phyloP scores from a whole-genome alignment of 2,113 vertebrate genomes.

The Colius striatus region DNA sequence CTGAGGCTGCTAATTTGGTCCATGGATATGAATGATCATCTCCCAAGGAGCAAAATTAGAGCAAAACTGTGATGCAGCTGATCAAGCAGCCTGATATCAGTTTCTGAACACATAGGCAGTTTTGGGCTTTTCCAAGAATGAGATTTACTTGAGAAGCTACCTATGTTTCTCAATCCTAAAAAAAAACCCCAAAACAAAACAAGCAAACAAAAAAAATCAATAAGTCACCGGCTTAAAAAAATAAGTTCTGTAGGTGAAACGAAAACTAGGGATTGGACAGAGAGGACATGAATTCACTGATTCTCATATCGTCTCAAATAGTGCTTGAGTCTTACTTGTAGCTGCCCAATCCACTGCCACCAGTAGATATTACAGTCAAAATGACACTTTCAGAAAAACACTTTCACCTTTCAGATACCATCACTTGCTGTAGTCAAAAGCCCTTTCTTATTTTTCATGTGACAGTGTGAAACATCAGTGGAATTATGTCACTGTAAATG shows the following conservation, averaged over 20 bases:
- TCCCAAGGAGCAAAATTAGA: not conserved
- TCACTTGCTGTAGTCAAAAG: not conserved
- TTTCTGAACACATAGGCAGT: not conserved
- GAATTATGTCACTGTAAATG: not conserved
- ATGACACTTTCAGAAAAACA: not conserved
- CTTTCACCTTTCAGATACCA: not conserved
- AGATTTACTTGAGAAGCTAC: not conserved
- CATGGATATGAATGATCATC: not conserved
- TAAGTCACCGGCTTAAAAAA: not conserved
- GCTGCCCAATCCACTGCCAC: not conserved
- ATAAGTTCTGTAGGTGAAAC: not conserved
- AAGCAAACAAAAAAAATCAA: not conserved
- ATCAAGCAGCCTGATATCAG: rapidly evolving
- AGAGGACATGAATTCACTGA: not conserved
- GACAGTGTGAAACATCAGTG: not conserved
- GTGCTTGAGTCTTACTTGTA: not conserved
- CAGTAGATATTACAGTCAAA: not conserved
- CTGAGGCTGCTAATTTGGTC: not conserved
- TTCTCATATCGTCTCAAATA: not conserved
- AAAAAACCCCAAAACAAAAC: too few species aligned
- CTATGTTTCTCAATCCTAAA: not conserved
- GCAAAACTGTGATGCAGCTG: not conserved
- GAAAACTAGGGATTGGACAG: not conserved
- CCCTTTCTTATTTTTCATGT: not conserved
- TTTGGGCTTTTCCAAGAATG: not conserved